Conservation (phyloP, 35 echinoderm and acorn worm species). For the Eucidaris tribuloides region DNA sequence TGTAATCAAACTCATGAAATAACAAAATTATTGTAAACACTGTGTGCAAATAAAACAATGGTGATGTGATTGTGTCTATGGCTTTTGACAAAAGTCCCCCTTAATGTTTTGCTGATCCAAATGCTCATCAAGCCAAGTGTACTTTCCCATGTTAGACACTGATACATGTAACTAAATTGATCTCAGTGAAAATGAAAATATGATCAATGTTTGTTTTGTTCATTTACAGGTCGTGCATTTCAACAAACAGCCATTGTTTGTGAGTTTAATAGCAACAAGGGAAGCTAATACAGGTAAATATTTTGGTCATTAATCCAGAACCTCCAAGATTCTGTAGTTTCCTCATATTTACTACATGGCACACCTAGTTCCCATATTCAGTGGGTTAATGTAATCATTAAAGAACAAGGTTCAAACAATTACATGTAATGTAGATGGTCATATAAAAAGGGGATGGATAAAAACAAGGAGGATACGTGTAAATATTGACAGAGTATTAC, state of each 20-base stretch:
- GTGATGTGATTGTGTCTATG: too few relatives aligned
- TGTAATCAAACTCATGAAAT: too few relatives aligned
- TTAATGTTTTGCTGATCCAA: too few relatives aligned
- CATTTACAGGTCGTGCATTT: slow-evolving; percentile 61
- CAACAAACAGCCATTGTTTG: slow-evolving; percentile 62
- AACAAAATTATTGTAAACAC: too few relatives aligned
- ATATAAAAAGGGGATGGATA: not conserved
- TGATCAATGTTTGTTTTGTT: not conserved
- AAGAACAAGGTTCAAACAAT: too few relatives aligned
- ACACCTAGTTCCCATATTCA: not conserved
- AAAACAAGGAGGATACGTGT: not conserved
- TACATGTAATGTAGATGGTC: not conserved
- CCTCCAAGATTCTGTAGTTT: not conserved
- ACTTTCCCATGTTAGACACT: not conserved
- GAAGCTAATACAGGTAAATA: slow-evolving; percentile 74
- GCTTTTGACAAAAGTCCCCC: too few relatives aligned
- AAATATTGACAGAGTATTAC: too few relatives aligned
- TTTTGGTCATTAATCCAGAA: not conserved
- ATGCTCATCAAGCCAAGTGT: too few relatives aligned
- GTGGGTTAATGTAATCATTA: too few relatives aligned
- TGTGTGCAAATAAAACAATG: too few relatives aligned
- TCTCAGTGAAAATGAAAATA: not conserved
- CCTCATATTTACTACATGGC: not conserved
- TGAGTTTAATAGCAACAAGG: slow-evolving; percentile 65
- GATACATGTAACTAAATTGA: not conserved